phyloP scores from a whole-genome alignment of 1,140 invertebrate species.

The Tetramorium simillimum region DNA sequence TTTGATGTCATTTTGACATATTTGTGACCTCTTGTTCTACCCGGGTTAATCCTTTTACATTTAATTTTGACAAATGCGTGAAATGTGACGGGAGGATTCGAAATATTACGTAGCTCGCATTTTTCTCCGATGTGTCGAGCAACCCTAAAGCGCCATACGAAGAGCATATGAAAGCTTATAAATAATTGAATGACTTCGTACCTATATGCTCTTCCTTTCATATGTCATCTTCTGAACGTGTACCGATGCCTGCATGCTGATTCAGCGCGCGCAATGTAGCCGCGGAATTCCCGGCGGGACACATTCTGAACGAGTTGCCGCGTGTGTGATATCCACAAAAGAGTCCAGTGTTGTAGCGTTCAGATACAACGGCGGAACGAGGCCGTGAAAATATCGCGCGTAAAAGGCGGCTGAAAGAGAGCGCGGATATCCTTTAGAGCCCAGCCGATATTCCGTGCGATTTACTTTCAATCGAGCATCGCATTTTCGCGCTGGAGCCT shows the following conservation, averaged over 20 bases:
- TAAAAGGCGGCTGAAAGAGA: background rate
- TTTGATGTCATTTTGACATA: too few species aligned
- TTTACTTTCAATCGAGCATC: background rate
- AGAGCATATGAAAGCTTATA: constrained; percentile 11
- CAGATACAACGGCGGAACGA: constrained; percentile 29
- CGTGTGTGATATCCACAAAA: constrained; percentile 44
- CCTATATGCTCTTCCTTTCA: constrained; percentile 22
- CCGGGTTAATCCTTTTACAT: background rate
- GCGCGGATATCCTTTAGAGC: background rate
- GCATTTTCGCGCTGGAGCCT: background rate
- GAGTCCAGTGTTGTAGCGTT: constrained; percentile 16
- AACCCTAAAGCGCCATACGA: constrained; percentile 19
- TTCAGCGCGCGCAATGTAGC: background rate
- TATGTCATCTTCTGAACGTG: constrained; percentile 43
- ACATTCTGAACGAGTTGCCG: constrained; percentile 45
- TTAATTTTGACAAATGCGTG: constrained; percentile 17
- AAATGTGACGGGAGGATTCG: background rate
- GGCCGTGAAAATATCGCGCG: constrained; percentile 27
- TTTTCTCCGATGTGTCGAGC: background rate
- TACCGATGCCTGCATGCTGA: background rate
- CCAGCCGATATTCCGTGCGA: background rate
- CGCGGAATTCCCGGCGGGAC: constrained; percentile 33
- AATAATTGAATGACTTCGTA: constrained; percentile 26
- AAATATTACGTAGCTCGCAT: background rate
- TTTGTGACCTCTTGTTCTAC: too few species aligned